These are phyloP conservation scores for Thermophis baileyi DNA, from an alignment of 2,113 vertebrate genomes.

Conservation along the genomic window DNA sequence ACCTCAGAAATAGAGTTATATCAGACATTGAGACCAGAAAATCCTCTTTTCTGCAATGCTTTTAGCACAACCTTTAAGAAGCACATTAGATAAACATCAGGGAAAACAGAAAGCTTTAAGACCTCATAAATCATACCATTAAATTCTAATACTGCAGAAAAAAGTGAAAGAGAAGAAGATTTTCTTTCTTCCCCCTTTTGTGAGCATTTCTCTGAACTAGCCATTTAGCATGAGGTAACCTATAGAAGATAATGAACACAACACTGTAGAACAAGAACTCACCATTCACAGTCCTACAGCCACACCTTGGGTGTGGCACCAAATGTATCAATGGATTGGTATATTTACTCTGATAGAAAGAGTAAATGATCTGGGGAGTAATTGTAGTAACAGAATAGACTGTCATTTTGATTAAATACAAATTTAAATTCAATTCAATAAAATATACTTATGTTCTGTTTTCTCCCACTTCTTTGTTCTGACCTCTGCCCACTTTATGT, in stretches of 20 bases:
- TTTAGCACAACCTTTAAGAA: neutral
- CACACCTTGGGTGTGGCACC: neutral
- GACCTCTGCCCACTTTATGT: neutral
- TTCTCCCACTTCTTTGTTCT: neutral
- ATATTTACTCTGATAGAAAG: neutral
- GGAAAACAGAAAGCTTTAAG: constrained; percentile 16
- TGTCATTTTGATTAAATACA: neutral
- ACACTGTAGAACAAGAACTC: accelerated
- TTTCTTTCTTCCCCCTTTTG: neutral
- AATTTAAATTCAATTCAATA: neutral
- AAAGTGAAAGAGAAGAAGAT: neutral
- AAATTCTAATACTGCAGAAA: neutral
- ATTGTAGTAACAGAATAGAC: neutral
- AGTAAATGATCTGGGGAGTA: neutral
- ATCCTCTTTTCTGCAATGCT: neutral
- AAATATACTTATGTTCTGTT: neutral
- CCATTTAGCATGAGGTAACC: neutral
- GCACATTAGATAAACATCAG: neutral
- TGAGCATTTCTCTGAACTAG: neutral
- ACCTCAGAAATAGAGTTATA: neutral
- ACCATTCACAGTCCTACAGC: neutral
- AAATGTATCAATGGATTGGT: neutral
- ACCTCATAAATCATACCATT: neutral
- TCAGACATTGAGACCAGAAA: neutral
- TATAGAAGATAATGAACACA: neutral